Evolutionary conservation across 2,888 invertebrate genomes (phyloP).

Genomic region (Dasysyrphus tricinctus): DNA sequence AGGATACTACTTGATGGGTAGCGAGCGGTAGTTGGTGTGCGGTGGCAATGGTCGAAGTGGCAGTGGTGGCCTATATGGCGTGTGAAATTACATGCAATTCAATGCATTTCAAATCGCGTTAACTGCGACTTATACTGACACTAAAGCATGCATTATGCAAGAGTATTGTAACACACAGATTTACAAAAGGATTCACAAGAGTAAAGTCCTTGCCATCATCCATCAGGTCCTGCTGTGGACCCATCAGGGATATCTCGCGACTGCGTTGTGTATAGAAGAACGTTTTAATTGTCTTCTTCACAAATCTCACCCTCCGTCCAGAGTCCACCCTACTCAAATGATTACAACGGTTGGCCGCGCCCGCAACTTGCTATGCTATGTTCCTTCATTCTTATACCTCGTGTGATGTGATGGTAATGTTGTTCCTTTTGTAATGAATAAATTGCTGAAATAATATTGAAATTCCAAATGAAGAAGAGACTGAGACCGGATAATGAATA

Average conservation of each 20-base stretch:
- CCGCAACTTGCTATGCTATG: background rate
- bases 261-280: constrained; percentile 11
- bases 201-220: background rate
- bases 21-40: background rate
- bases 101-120: constrained; percentile 55
- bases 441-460: constrained; percentile 54
- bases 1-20: background rate
- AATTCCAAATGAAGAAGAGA: constrained; percentile 58
- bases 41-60: background rate
- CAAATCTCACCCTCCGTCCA: background rate
- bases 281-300: constrained; percentile 8
- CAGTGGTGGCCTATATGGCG: constrained; percentile 27
- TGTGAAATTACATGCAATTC: constrained; percentile 69
- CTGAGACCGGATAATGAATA: constrained; percentile 62
- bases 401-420: background rate
- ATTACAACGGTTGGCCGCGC: background rate
- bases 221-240: background rate
- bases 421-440: constrained; percentile 60
- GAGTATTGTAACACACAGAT: background rate
- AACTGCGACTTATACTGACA: background rate
- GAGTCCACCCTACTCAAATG: background rate
- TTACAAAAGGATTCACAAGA: constrained; percentile 12
- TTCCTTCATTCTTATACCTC: too few species aligned
- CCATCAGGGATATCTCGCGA: background rate
- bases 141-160: background rate